phyloP scores from a whole-genome alignment of 2,113 vertebrate species.

The Empidonax alnorum region DNA sequence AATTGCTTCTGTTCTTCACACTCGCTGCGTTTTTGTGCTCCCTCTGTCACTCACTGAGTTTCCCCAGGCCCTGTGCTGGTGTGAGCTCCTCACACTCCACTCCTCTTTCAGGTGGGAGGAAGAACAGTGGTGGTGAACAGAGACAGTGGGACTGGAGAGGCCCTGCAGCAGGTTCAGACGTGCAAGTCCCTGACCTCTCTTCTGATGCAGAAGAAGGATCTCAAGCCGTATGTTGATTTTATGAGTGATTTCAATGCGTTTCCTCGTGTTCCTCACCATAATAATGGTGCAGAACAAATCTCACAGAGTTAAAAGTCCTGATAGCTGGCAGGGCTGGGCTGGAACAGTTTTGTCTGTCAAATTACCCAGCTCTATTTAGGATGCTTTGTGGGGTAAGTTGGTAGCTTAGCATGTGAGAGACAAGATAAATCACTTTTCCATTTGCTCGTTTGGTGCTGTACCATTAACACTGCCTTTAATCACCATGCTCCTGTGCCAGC shows the following conservation, averaged over 20 bases:
- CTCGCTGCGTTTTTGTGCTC: background rate
- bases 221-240: constrained; percentile 26
- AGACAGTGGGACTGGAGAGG: constrained; percentile 76
- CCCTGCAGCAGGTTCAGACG: constrained; percentile 75
- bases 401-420: background rate
- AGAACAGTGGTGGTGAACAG: constrained; percentile 71
- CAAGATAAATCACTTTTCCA: background rate
- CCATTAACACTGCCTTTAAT: background rate
- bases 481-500: background rate
- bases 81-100: background rate
- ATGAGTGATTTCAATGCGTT: background rate
- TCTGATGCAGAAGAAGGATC: constrained; percentile 29
- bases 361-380: background rate
- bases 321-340: background rate
- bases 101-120: constrained; percentile 77
- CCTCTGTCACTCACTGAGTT: background rate
- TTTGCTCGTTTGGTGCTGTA: background rate
- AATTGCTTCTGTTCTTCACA: background rate
- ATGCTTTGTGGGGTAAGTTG: background rate
- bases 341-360: background rate
- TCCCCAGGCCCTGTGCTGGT: background rate
- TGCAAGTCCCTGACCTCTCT: constrained; percentile 36
- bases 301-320: background rate
- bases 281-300: background rate
- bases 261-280: background rate